These are phyloP conservation scores for Cryptus viduatorius DNA, from an alignment of 2,888 invertebrate species.

Conservation along the genomic window DNA sequence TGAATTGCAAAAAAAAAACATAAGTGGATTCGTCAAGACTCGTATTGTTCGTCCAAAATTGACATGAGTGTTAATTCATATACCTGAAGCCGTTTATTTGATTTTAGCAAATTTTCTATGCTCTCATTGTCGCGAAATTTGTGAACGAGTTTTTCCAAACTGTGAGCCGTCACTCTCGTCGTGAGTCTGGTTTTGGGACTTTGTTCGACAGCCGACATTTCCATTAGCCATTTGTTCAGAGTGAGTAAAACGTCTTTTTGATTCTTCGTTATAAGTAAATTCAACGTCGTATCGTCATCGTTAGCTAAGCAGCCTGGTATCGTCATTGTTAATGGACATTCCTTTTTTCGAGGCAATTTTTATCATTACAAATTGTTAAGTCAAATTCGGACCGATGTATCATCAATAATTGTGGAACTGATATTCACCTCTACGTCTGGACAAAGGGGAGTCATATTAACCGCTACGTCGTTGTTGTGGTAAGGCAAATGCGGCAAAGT, in stretches of 20 bases:
- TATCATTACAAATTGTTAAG: not conserved
- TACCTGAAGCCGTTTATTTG: slow-evolving; percentile 81
- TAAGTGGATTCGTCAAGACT: not conserved
- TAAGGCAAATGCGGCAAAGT: slow-evolving; percentile 88
- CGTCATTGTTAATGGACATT: slow-evolving; percentile 74
- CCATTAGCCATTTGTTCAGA: slow-evolving; percentile 79
- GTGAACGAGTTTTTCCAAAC: slow-evolving; percentile 82
- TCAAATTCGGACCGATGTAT: not conserved
- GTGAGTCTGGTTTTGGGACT: slow-evolving; percentile 79
- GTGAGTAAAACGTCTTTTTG: slow-evolving; percentile 79
- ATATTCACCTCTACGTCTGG: slow-evolving; percentile 74
- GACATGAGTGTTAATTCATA: too few species aligned
- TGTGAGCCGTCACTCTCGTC: slow-evolving; percentile 82
- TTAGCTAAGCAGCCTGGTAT: slow-evolving; percentile 83
- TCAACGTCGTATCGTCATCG: slow-evolving; percentile 74
- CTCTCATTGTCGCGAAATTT: slow-evolving; percentile 77
- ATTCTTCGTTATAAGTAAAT: slow-evolving; percentile 79
- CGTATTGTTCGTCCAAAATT: not conserved
- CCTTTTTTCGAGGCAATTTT: slow-evolving; percentile 69
- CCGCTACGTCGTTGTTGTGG: slow-evolving; percentile 88
- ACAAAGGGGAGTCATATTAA: slow-evolving; percentile 89
- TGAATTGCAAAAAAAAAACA: slow-evolving; percentile 72
- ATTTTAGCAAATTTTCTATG: slow-evolving; percentile 72
- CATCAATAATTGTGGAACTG: not conserved
- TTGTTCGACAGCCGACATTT: slow-evolving; percentile 74